Conservation (phyloP, 2,797 vertebrate genomes). For the Sardinella longiceps region DNA sequence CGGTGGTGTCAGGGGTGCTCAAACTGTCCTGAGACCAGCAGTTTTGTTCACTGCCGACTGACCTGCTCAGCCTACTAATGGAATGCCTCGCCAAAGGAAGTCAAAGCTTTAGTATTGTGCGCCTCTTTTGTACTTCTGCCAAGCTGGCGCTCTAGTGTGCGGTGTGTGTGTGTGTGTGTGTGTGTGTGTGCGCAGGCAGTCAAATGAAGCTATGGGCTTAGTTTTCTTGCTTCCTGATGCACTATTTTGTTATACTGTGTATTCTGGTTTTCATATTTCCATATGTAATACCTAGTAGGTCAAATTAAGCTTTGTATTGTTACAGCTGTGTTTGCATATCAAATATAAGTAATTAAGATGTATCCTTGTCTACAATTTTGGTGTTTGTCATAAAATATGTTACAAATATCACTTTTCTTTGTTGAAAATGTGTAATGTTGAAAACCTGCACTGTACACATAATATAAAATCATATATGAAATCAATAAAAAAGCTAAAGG, state of each 20-base stretch:
- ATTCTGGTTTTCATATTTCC: background rate
- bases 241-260: background rate
- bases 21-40: background rate
- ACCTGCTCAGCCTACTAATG: constrained; percentile 1
- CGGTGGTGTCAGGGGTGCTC: background rate
- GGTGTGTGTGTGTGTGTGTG: background rate
- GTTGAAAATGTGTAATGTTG: background rate
- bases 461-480: background rate
- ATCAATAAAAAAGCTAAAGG: background rate
- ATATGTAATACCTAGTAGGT: background rate
- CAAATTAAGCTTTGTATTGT: background rate
- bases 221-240: background rate
- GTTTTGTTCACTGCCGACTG: background rate
- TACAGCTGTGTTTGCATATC: background rate
- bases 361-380: background rate
- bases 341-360: background rate
- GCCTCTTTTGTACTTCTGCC: background rate
- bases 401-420: background rate
- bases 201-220: background rate
- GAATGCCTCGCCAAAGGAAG: background rate
- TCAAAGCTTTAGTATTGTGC: background rate
- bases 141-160: background rate
- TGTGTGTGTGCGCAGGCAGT: background rate
- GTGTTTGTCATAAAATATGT: background rate
- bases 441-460: background rate